Evolutionary conservation across 2,797 vertebrate species (phyloP).

Genomic region (Urophycis tenuis): DNA sequence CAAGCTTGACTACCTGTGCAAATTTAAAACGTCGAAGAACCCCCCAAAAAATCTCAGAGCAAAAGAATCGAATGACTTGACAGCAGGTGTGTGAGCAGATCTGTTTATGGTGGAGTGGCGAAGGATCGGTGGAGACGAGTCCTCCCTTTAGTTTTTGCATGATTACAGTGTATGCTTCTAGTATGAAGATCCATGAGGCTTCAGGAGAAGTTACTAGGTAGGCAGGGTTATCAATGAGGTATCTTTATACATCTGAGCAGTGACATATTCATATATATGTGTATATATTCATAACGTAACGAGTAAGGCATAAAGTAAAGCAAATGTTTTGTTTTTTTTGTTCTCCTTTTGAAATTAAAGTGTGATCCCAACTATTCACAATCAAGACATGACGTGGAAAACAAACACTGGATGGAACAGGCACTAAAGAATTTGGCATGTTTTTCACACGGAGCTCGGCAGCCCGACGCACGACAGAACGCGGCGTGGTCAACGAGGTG

Average conservation of each 20-base stretch:
- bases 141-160: slow-evolving; percentile 19
- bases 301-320: slow-evolving; percentile 37
- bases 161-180: slow-evolving; percentile 46
- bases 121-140: slow-evolving; percentile 8
- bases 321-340: not conserved
- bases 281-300: slow-evolving; percentile 18
- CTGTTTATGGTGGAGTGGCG: slow-evolving; percentile 9
- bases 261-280: slow-evolving; percentile 32
- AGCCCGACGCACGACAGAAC: too few species aligned
- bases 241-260: slow-evolving; percentile 56
- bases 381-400: slow-evolving; percentile 1
- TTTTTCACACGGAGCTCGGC: not conserved
- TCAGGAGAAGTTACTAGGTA: slow-evolving; percentile 45
- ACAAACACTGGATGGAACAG: not conserved
- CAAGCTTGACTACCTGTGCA: slow-evolving; percentile 50
- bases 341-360: slow-evolving; percentile 1
- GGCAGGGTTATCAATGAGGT: slow-evolving; percentile 59
- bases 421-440: slow-evolving; percentile 21
- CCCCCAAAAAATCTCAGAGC: slow-evolving; percentile 17
- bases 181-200: slow-evolving; percentile 47
- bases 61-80: slow-evolving; percentile 17
- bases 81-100: slow-evolving; percentile 22
- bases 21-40: slow-evolving; percentile 36
- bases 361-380: slow-evolving; percentile 14
- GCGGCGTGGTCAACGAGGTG: slow-evolving; percentile 26